phyloP scores from a whole-genome alignment of 2,888 invertebrate genomes.

The Chironomus tentans region DNA sequence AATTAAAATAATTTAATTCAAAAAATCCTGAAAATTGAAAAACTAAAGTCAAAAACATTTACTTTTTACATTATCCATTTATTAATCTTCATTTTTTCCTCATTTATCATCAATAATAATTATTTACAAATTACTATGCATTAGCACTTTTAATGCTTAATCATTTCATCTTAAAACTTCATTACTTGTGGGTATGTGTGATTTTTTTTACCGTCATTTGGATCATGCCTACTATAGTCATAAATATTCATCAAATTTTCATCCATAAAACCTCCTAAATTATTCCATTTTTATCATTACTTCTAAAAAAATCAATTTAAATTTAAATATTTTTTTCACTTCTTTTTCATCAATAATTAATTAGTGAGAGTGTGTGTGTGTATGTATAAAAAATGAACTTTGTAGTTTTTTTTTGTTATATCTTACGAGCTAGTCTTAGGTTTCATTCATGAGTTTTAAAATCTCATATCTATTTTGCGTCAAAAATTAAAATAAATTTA shows the following conservation, averaged over 20 bases:
- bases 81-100: not conserved
- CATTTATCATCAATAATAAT: not conserved
- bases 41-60: not conserved
- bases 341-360: slow-evolving; percentile 4
- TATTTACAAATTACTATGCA: slow-evolving; percentile 4
- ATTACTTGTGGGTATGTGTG: too few relatives aligned
- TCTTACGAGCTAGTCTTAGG: slow-evolving; percentile 30
- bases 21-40: not conserved
- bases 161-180: not conserved
- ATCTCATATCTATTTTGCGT: not conserved
- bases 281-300: not conserved
- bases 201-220: too few relatives aligned
- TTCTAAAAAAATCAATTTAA: not conserved
- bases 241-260: not conserved
- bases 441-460: slow-evolving; percentile 28
- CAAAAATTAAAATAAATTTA: not conserved
- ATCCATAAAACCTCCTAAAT: too few relatives aligned
- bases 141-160: not conserved
- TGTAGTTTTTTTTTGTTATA: slow-evolving; percentile 8
- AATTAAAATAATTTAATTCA: too few relatives aligned
- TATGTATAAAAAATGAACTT: slow-evolving; percentile 15
- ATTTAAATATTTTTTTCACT: not conserved
- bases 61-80: slow-evolving; percentile 5
- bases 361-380: not conserved
- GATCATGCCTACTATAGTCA: not conserved